Evolutionary conservation across 2,888 invertebrate species (phyloP).

Genomic region (Drosophila paramelanica): DNA sequence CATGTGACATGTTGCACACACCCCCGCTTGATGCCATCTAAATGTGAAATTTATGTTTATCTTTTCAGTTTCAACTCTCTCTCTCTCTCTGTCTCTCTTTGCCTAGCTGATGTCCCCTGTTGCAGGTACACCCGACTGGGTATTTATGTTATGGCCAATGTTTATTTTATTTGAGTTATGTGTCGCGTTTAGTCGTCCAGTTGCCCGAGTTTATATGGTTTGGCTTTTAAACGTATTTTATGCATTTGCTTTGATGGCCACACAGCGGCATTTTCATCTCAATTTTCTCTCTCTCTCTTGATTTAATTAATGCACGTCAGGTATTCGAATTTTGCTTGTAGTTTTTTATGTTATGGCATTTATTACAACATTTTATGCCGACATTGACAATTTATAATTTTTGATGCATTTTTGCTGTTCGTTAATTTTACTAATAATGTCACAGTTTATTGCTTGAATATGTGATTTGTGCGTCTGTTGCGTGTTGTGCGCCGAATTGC

Average conservation of each 20-base stretch:
- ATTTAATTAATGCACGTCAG: constrained; percentile 68
- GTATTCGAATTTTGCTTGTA: constrained; percentile 43
- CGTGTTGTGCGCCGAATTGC: constrained; percentile 58
- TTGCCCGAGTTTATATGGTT: constrained; percentile 35
- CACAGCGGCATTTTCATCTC: constrained; percentile 34
- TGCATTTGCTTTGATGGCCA: constrained; percentile 56
- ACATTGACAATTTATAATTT: constrained; percentile 76
- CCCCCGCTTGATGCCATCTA: constrained; percentile 7
- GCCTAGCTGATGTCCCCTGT: background rate
- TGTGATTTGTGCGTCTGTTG: constrained; percentile 67
- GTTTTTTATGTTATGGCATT: constrained; percentile 51
- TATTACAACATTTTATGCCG: constrained; percentile 60
- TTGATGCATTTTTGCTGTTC: constrained; percentile 30
- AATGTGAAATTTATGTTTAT: constrained; percentile 75
- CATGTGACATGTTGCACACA: constrained; percentile 39
- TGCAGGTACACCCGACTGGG: constrained; percentile 26
- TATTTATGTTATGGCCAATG: constrained; percentile 78
- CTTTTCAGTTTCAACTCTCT: constrained; percentile 19
- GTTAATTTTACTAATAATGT: constrained; percentile 64
- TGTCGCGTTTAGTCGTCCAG: constrained; percentile 54
- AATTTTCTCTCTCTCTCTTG: constrained; percentile 17
- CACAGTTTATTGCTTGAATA: constrained; percentile 48
- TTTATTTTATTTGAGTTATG: constrained; percentile 75
- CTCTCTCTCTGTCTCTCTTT: constrained; percentile 6
- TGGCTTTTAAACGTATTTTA: constrained; percentile 44